Percentiles rank a stretch among this genome's conserved stretches.
Conservation (phyloP, 2,888 invertebrate genomes). For the Patella depressa region DNA sequence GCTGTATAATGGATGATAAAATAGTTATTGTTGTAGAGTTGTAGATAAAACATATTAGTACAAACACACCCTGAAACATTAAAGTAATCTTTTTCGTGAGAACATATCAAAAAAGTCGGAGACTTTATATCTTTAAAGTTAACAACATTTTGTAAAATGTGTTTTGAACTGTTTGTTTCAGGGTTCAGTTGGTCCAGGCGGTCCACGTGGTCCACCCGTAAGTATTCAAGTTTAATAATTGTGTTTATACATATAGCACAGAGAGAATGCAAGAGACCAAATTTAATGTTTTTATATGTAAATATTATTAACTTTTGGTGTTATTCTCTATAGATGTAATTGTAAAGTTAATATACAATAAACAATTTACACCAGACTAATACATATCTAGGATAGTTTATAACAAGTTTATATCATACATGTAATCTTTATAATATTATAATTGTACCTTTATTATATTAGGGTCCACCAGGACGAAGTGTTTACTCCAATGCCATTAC, state of each 20-base stretch:
- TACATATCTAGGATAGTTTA: no score
- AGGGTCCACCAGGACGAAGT: constrained; percentile 57
- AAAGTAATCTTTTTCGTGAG: no score
- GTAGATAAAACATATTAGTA: background rate
- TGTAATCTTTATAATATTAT: background rate
- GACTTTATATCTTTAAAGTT: no score
- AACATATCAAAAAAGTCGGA: no score
- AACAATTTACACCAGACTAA: no score
- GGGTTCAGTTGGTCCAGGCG: constrained; percentile 75
- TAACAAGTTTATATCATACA: background rate
- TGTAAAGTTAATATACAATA: no score
- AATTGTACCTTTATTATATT: background rate
- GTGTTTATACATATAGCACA: background rate
- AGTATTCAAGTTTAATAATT: constrained; percentile 29
- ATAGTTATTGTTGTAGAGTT: background rate
- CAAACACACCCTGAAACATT: no score
- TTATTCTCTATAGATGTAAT: no score
- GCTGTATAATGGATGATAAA: no score
- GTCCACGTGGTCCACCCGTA: constrained; percentile 80
- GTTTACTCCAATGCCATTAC: constrained; percentile 51
- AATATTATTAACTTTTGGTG: no score
- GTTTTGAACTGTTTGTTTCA: constrained; percentile 16
- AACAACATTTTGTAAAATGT: no score
- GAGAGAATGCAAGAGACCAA: background rate
- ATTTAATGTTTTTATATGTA: no score